Evolutionary conservation across 2,113 vertebrate genomes (phyloP), one percentile per base, ranked within the genome.

Genomic region (Takifugu flavidus): DNA sequence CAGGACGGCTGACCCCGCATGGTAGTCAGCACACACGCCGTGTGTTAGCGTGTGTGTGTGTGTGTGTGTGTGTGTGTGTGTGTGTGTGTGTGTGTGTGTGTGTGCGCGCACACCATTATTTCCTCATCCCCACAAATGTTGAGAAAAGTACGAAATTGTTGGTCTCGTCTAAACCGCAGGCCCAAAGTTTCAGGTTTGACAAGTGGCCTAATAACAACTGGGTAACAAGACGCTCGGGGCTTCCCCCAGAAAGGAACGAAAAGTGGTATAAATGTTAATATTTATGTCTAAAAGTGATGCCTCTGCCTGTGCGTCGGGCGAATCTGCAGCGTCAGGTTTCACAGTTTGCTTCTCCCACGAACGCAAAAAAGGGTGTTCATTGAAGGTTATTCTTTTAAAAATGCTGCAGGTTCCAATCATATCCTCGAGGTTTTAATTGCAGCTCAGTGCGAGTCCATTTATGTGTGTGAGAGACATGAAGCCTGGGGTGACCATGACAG

Each of bases 171-270:
- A 62, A 61, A 74, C 77, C 65, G 62, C 62, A 70, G 75, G 72
- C 71, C 76, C 20, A 13, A 56, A 12, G 57, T 66, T 64, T 28
- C 83, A 80, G 78, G 78, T 82, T 74, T 74, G 69, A 78, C 72
- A 76, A 75, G 78, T 80, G 74, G 71, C 75, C 81, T 78, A 62
- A 77, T 82, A 82, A 78, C 71, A 62, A 53, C 75, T 56, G 59
- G 42, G 71, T 58, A 61, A 75, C 68, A 59, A 53, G 4, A 65
- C 72, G 75, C 77, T 77, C 70, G 79, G 73, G 58, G 12, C 13
- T 47, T 15, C 14, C 15, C 15, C 5, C 47, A 5, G 25, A 49
- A 20, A 7, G 20, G 34, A 39, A 39, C 7, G 29, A 31, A 31
- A 31, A 20, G 20, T 20, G 29, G 29, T 31, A 31, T 4, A 39